These are phyloP conservation scores for Halcyon chelicuti DNA, from an alignment of 2,797 vertebrate species.

Conservation along the genomic window DNA sequence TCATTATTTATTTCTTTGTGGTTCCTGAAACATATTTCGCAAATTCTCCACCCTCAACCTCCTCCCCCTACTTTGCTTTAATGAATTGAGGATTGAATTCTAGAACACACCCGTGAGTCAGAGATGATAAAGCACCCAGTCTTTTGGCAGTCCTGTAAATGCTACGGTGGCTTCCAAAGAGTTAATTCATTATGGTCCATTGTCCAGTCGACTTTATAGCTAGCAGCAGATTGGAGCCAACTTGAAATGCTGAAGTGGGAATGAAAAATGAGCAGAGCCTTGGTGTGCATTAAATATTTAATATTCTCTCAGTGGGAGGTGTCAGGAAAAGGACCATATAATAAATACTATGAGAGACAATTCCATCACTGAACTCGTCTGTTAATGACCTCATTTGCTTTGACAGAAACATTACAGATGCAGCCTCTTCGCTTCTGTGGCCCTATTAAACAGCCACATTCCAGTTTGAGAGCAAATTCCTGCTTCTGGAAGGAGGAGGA, in stretches of 20 bases:
- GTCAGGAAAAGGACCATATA: conserved; percentile 84
- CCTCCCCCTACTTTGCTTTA: conserved; percentile 17
- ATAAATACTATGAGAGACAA: conserved; percentile 83
- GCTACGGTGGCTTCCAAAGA: conserved; percentile 59
- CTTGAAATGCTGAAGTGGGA: conserved; percentile 78
- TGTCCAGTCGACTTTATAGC: conserved; percentile 69
- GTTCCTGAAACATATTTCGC: conserved; percentile 31
- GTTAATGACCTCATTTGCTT: conserved; percentile 84
- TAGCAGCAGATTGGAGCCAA: conserved; percentile 73
- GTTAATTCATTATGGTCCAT: conserved; percentile 72
- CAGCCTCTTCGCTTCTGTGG: conserved; percentile 35
- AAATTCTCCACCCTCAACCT: conserved; percentile 5
- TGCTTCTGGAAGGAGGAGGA: not conserved
- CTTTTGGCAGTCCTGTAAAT: conserved; percentile 60
- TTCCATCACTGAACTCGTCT: conserved; percentile 80
- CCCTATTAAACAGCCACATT: conserved; percentile 52
- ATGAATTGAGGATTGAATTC: conserved; percentile 60
- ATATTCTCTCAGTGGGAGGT: conserved; percentile 85
- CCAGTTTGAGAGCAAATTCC: conserved; percentile 53
- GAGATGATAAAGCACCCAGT: conserved; percentile 64
- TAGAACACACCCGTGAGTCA: not conserved
- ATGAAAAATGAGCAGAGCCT: conserved; percentile 83
- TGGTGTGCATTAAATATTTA: conserved; percentile 84
- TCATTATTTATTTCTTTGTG: conserved; percentile 50
- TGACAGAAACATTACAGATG: conserved; percentile 80